A percentile compares a stretch with the other conserved stretches of the same genome.
Conservation (phyloP, 2,888 invertebrate genomes). For the Malthinus flaveolus region DNA sequence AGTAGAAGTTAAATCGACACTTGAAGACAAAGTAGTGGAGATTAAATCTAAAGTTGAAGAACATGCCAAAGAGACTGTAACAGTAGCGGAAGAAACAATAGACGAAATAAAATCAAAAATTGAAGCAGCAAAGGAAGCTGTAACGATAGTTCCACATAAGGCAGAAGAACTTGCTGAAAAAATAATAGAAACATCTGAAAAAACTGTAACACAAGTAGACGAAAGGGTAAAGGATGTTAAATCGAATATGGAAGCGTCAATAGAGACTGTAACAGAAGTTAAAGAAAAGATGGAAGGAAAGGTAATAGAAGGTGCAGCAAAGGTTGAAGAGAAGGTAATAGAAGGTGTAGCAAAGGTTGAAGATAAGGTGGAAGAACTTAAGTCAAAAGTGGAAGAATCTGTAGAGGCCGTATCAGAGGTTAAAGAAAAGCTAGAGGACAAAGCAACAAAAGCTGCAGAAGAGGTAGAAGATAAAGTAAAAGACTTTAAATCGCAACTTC, state of each 20-base stretch:
- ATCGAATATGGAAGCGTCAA: background rate
- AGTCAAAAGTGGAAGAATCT: no score
- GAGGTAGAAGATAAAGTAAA: background rate
- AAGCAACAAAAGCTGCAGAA: background rate
- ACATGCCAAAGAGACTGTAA: background rate
- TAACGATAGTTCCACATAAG: no score
- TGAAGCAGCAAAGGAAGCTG: background rate
- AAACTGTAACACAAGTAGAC: background rate
- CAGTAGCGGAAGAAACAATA: background rate
- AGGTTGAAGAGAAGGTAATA: background rate
- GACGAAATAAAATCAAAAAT: background rate
- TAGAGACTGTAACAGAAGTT: background rate
- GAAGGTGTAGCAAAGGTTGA: background rate
- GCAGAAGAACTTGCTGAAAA: background rate
- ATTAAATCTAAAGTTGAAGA: constrained; percentile 6
- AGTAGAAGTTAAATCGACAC: background rate
- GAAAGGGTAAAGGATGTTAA: background rate
- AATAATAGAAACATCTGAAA: constrained; percentile 7
- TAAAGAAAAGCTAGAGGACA: background rate
- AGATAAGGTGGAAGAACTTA: background rate
- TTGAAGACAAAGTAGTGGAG: background rate
- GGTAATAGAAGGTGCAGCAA: background rate
- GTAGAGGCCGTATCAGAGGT: background rate
- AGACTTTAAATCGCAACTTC: background rate
- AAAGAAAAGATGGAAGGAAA: background rate